These are phyloP conservation scores for Drosophila mayri DNA, from an alignment of 1,140 invertebrate species.

Conservation along the genomic window DNA sequence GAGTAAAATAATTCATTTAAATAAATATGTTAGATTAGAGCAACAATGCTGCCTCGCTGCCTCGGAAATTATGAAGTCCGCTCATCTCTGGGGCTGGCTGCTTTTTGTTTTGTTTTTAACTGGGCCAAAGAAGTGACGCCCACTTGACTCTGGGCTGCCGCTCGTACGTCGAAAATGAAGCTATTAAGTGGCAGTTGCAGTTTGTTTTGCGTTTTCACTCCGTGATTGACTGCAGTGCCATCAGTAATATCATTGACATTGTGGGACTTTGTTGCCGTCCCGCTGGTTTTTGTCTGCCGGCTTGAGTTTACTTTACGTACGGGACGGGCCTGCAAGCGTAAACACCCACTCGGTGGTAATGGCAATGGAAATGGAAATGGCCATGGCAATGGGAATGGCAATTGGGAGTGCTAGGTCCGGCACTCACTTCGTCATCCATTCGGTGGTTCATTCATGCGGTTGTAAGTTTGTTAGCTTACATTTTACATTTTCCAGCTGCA, in stretches of 20 bases:
- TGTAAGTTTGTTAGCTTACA: conserved; percentile 65
- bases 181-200: conserved; percentile 75
- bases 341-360: conserved; percentile 62
- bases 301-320: not conserved
- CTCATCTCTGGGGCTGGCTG: not conserved
- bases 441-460: conserved; percentile 69
- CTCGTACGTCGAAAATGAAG: conserved; percentile 60
- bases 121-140: conserved; percentile 43
- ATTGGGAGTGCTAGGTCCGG: conserved; percentile 58
- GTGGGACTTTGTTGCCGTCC: conserved; percentile 14
- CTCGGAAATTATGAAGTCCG: not conserved
- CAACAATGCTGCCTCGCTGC: not conserved
- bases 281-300: conserved; percentile 25
- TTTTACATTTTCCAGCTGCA: conserved; percentile 76
- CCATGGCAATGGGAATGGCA: conserved; percentile 46
- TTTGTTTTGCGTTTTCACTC: conserved; percentile 66
- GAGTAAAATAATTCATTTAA: not conserved
- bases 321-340: conserved; percentile 9
- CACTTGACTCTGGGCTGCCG: conserved; percentile 33
- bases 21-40: not conserved
- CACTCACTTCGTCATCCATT: conserved; percentile 59
- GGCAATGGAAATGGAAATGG: conserved; percentile 51
- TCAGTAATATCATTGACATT: conserved; percentile 42
- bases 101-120: conserved; percentile 17
- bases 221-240: conserved; percentile 33